phyloP scores from a whole-genome alignment of 2,113 vertebrate genomes.

The Pteropus alecto region DNA sequence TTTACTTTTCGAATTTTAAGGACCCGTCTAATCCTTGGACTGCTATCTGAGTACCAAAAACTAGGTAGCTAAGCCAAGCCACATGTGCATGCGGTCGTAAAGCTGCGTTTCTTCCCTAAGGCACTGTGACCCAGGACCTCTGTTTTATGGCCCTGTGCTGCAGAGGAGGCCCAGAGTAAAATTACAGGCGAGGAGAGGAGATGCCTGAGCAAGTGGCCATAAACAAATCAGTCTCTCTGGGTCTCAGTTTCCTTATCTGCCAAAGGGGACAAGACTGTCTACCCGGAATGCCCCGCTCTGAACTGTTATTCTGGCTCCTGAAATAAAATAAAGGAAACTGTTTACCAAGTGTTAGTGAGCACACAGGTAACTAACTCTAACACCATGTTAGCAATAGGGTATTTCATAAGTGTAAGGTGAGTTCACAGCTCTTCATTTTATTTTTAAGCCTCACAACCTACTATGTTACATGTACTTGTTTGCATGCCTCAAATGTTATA shows the following conservation, averaged over 20 bases:
- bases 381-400: neutral
- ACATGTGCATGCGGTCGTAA: rapidly evolving
- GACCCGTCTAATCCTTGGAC: neutral
- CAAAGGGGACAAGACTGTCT: neutral
- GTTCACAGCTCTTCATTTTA: neutral
- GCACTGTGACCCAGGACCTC: neutral
- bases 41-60: neutral
- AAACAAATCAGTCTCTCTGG: neutral
- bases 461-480: neutral
- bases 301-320: rapidly evolving
- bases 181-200: neutral
- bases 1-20: neutral
- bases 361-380: neutral
- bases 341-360: neutral
- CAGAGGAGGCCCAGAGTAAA: neutral
- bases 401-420: neutral
- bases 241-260: neutral
- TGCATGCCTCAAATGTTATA: neutral
- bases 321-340: neutral
- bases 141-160: neutral
- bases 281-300: rapidly evolving
- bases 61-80: neutral
- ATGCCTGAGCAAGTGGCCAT: neutral
- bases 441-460: neutral
- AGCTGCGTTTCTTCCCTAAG: rapidly evolving